Base-by-base conservation (phyloP, 2,888 invertebrate genomes). In the Holacanthella duospinosa region DNA sequence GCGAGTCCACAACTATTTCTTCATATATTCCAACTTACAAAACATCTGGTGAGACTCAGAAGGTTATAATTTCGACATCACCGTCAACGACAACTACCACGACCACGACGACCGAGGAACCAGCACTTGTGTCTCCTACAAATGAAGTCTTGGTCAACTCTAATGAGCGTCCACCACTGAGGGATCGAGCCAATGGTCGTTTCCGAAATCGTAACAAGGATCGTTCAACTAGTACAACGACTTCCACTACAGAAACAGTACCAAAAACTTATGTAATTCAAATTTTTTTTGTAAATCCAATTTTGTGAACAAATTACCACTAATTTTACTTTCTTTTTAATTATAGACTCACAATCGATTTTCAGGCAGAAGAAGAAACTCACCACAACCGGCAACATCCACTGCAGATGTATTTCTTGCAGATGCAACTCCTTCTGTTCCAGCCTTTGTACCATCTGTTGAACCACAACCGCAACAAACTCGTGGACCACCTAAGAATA, bases 1-100 rank as follows among this genome's bases (percentile, higher is more conserved):
- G 29, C 36, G 57, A 57, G 24, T 21, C 57, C 3, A 57, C 57
- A 28, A 57, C 57, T 3, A 57, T 57, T 29, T 28, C 57, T 19
- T 57, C 57, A 3, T 57, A 29, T 29, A n/a, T 29, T 6, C 57
- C 57, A 6, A 2, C 57, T 29, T 29, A 27, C 57, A n/a, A 21
- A 16, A 29, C 21, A 3, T 3, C 57, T 21, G 48, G 16, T n/a
- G 19, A 48, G 4, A 4, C n/a, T n/a, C 21, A 28, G 21, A 21
- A 29, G n/a, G 21, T 19, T 27, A 6, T n/a, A n/a, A n/a, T 27
- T 9, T 24, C 27, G 25, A 27, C 55, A 2, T 6, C 21, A 6
- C n/a, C 19, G 21, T 12, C 9, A 9, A 2, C 57, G 2, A 19
- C 57, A 28, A 29, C 36, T 29, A 19, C 27, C 26, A 9, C 25